Conservation (phyloP, 2,888 invertebrate genomes). For the Amphimallon solstitiale region DNA sequence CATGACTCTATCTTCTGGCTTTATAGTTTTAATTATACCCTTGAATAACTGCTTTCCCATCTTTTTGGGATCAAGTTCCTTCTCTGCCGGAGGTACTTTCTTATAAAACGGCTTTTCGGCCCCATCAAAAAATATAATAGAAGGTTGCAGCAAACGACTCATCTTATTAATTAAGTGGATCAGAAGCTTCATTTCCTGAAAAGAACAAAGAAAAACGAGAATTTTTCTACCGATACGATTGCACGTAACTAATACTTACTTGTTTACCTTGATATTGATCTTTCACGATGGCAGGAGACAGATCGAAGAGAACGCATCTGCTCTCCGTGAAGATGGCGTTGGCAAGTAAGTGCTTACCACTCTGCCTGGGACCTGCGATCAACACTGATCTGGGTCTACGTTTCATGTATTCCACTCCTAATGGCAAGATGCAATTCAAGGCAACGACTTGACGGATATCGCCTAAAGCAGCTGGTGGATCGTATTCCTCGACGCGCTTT, state of each 20-base stretch:
- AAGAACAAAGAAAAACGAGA: neutral
- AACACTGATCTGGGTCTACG: conserved; percentile 69
- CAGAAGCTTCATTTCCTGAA: conserved; percentile 71
- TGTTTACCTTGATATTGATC: conserved; percentile 77
- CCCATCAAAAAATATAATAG: conserved; percentile 75
- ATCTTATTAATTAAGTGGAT: conserved; percentile 75
- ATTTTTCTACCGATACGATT: neutral
- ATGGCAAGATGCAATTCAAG: conserved; percentile 68
- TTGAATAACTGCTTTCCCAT: conserved; percentile 75
- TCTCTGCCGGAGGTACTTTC: conserved; percentile 72
- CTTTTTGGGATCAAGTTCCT: conserved; percentile 73
- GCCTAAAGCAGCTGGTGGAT: conserved; percentile 68
- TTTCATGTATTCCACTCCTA: conserved; percentile 60
- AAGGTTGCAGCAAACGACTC: conserved; percentile 74
- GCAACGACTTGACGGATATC: conserved; percentile 71
- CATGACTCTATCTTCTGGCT: conserved; percentile 72
- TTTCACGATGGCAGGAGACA: conserved; percentile 75
- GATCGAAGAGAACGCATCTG: conserved; percentile 79
- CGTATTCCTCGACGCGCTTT: conserved; percentile 58
- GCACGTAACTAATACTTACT: conserved; percentile 40
- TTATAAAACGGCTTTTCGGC: conserved; percentile 77
- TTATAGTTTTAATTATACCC: conserved; percentile 75
- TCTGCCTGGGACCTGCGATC: conserved; percentile 75
- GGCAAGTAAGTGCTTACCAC: conserved; percentile 77
- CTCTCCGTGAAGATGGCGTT: conserved; percentile 81